Conservation (phyloP, 2,888 invertebrate genomes). For the Drosophila neutralis region DNA sequence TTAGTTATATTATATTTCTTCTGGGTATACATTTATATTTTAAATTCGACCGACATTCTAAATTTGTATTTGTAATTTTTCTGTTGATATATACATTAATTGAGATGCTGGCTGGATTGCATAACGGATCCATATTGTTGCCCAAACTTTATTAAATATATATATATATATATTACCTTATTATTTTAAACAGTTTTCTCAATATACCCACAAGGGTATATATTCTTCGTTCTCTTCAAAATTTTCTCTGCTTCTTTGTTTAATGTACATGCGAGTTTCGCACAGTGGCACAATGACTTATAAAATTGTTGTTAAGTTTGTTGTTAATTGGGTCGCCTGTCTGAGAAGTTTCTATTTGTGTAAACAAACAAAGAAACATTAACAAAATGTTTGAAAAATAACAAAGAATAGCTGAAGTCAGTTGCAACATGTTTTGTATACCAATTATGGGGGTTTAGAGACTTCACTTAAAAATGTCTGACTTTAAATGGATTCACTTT, state of each 20-base stretch:
- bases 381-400: neutral
- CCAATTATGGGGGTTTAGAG: neutral
- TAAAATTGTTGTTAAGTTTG: neutral
- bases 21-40: neutral
- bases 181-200: neutral
- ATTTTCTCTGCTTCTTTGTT: neutral
- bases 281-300: conserved; percentile 27
- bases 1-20: neutral
- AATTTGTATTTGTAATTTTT: neutral
- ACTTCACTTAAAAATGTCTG: neutral
- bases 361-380: neutral
- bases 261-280: conserved; percentile 2
- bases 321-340: neutral
- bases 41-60: neutral
- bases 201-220: conserved; percentile 1
- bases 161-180: neutral
- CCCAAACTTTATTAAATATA: neutral
- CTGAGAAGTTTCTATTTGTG: neutral
- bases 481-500: neutral
- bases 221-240: neutral
- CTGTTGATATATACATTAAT: neutral
- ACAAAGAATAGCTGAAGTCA: neutral
- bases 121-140: neutral
- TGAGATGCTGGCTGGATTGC: neutral
- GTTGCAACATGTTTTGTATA: neutral